These are phyloP conservation scores for Hemistola chrysoprasaria DNA, from an alignment of 2,888 invertebrate genomes.

Conservation along the genomic window DNA sequence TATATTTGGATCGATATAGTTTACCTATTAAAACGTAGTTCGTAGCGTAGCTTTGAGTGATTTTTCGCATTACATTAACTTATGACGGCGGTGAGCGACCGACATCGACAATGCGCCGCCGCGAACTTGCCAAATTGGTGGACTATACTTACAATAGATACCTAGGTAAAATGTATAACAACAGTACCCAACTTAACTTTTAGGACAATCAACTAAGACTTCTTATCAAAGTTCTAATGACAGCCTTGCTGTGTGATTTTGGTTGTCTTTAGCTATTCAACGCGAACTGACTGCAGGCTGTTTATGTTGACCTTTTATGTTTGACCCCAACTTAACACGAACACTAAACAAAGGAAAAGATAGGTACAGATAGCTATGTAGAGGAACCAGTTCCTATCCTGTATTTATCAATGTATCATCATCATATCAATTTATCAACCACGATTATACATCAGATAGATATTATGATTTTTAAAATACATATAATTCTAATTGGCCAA, in stretches of 20 bases:
- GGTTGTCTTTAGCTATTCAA: too few relatives aligned
- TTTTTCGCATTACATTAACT: slow-evolving; percentile 69
- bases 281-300: slow-evolving; percentile 9
- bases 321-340: slow-evolving; percentile 29
- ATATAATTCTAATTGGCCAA: too few relatives aligned
- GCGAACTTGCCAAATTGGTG: slow-evolving; percentile 48
- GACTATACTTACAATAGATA: too few relatives aligned
- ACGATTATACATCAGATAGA: too few relatives aligned
- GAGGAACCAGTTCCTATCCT: slow-evolving; percentile 4
- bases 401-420: slow-evolving; percentile 1
- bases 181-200: slow-evolving; percentile 19
- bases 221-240: slow-evolving; percentile 1
- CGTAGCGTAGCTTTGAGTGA: slow-evolving; percentile 63
- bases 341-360: slow-evolving; percentile 13
- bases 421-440: too few relatives aligned
- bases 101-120: slow-evolving; percentile 54
- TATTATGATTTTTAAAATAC: too few relatives aligned
- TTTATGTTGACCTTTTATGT: slow-evolving; percentile 35
- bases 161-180: slow-evolving; percentile 36
- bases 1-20: slow-evolving; percentile 77
- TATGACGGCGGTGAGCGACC: slow-evolving; percentile 48
- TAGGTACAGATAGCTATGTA: slow-evolving; percentile 3
- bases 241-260: background rate
- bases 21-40: slow-evolving; percentile 60
- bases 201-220: slow-evolving; percentile 15